Evolutionary conservation across 2,797 vertebrate genomes (phyloP), one percentile per base, ranked within the genome.

Genomic region (Microtus agrestis): DNA sequence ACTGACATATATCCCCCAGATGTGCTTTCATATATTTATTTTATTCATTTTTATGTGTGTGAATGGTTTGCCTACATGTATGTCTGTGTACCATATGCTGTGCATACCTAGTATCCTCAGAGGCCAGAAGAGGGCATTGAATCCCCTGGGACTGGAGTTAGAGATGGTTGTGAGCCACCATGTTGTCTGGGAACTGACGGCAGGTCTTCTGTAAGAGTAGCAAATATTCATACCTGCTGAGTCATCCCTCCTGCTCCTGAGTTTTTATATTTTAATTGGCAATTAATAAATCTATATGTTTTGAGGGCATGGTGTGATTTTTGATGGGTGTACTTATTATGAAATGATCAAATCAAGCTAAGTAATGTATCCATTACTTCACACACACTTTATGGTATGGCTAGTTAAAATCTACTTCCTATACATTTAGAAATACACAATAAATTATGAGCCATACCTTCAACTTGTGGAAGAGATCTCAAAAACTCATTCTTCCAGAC

Each of bases 301-400:
- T 91, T n/a, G 59, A n/a, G 54, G 15, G 7, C 46, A 63, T 4
- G 29, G 31, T 81, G 56, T 87, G 51, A 43, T 76, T 95, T 67
- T 91, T 95, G 21, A 87, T 61, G 29, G 10, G 65, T 71, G 12
- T 61, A 7, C 80, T 80, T 43, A 69, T 74, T 90, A 29, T 59
- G 29, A 17, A 74, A 81, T 91, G 27, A 93, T 81, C 73, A 87
- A 80, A 48, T 80, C 25, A 59, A 90, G 19, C 21, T 48, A 94
- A 43, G 27, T 79, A 86, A 73, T n/a, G 6, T 65, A 81, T 34
- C 27, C 1, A 81, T 67, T 51, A 48, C 31, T 54, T 92, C 51
- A 37, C 34, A 67, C 34, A 89, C 40, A 48, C 59, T 87, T 88
- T 51, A 69, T 63, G 65, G 13, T 81, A 9, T 76, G 19, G 90